phyloP scores from a whole-genome alignment of 1,140 invertebrate species.

The Cydia fagiglandana region DNA sequence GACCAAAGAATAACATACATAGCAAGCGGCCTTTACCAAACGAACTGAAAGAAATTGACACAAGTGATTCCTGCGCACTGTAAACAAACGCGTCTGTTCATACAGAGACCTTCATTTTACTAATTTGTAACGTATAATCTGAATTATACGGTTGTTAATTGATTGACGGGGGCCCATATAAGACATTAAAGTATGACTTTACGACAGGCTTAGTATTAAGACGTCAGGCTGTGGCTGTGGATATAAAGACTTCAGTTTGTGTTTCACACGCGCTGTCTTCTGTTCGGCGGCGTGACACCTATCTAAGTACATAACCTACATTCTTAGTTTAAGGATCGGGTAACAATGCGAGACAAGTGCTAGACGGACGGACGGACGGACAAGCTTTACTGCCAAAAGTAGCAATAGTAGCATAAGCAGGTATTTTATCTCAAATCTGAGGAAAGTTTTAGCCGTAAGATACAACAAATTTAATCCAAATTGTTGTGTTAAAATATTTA shows the following conservation, averaged over 20 bases:
- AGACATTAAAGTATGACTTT: slow-evolving; percentile 37
- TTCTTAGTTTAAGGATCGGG: slow-evolving; percentile 36
- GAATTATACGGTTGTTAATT: slow-evolving; percentile 44
- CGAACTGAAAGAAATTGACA: slow-evolving; percentile 58
- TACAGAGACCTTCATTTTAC: slow-evolving; percentile 32
- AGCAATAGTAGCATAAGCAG: too few species aligned
- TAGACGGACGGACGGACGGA: too few species aligned
- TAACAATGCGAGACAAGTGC: too few species aligned
- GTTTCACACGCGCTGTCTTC: slow-evolving; percentile 55
- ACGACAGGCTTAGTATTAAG: slow-evolving; percentile 52
- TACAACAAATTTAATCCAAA: too few species aligned
- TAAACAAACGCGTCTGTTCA: slow-evolving; percentile 43
- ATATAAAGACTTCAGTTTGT: slow-evolving; percentile 50
- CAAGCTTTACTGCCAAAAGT: too few species aligned
- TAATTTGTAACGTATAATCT: slow-evolving; percentile 40
- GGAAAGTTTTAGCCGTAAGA: too few species aligned
- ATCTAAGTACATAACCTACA: slow-evolving; percentile 42
- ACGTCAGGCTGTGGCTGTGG: slow-evolving; percentile 49
- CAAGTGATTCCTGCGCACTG: slow-evolving; percentile 54
- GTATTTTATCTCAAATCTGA: too few species aligned
- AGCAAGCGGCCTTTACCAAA: slow-evolving; percentile 32
- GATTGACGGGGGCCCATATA: slow-evolving; percentile 39
- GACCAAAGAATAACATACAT: background rate
- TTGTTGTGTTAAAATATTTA: too few species aligned
- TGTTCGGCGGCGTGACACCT: slow-evolving; percentile 32